Base-by-base conservation (phyloP, 2,113 vertebrate species). In the Cercocebus atys region DNA sequence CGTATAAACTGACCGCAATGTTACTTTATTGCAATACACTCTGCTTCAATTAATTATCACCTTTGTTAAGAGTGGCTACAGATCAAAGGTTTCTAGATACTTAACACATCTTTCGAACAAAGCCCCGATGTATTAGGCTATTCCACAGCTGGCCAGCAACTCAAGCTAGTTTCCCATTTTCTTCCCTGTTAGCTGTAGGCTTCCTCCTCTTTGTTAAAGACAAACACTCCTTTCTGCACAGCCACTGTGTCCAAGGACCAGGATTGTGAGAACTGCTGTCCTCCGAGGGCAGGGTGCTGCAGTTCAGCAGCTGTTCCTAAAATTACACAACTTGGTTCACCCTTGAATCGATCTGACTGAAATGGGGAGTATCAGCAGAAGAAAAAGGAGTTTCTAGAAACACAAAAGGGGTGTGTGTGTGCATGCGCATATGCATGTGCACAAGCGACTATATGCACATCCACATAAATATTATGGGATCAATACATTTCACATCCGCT, bases 41-140 rank as follows among this genome's bases (percentile, higher is more conserved):
- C 95, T 93, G 96, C 98, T 98, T 98, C 98, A 99, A 99, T 99
- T 99, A 98, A 98, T 98, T 98, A 98, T 98, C 98, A 98, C 98
- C 98, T 99, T 98, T 98, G 98, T 98, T 98, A 98, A 98, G 97
- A 98, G 97, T 64, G 68, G 94, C 98, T 98, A 97, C 98, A 99
- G 98, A 98, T 98, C 98, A 98, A 98, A 98, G 97, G 97, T 98
- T 99, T 98, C 98, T 97, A 97, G 88, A 98, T 97, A 98, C 98
- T 98, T 98, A 98, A 95, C 96, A 98, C 97, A 97, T 97, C 98
- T 98, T 97, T 96, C 96, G 95, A 98, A 98, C 98, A 98, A 98
- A 98, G 96, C 97, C 95, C 98, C 93, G 92, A 86, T 83, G 96
- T 96, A 97, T 98, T 98, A 98, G 97, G 97, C 98, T 98, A 97